Evolutionary conservation across 1,140 invertebrate species (phyloP).

Genomic region (Zaprionus gabonicus): DNA sequence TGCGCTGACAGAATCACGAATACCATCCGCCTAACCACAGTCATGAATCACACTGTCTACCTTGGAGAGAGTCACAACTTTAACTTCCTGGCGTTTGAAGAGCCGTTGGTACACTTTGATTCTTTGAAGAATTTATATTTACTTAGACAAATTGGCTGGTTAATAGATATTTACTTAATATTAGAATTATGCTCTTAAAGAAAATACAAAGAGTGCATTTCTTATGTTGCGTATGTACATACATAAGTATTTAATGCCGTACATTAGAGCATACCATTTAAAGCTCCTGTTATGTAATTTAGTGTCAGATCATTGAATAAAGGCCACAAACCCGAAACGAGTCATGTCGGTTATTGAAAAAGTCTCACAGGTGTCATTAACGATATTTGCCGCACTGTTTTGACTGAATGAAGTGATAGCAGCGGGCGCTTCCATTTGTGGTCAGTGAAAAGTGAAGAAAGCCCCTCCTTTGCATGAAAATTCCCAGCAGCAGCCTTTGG

Average conservation of each 20-base stretch:
- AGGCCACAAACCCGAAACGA: slow-evolving; percentile 53
- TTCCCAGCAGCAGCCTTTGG: slow-evolving; percentile 39
- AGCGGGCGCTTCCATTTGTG: slow-evolving; percentile 66
- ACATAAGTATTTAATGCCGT: no score
- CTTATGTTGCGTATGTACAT: no score
- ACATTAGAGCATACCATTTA: no score
- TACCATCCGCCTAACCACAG: not conserved
- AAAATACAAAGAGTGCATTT: no score
- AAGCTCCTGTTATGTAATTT: slow-evolving; percentile 11
- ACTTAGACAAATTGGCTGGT: no score
- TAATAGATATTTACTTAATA: no score
- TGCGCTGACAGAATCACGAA: not conserved
- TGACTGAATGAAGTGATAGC: slow-evolving; percentile 7
- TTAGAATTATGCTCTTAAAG: no score
- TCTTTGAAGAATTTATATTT: no score
- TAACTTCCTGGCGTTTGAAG: not conserved
- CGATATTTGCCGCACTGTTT: slow-evolving; percentile 54
- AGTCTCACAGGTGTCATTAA: slow-evolving; percentile 81
- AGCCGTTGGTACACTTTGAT: not conserved
- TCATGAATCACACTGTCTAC: not conserved
- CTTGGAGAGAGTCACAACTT: not conserved
- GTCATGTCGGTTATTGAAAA: slow-evolving; percentile 80
- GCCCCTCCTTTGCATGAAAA: slow-evolving; percentile 9
- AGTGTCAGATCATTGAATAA: slow-evolving; percentile 13
- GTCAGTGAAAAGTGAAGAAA: slow-evolving; percentile 49